Conservation (phyloP, 2,113 vertebrate genomes). For the Psophia crepitans region DNA sequence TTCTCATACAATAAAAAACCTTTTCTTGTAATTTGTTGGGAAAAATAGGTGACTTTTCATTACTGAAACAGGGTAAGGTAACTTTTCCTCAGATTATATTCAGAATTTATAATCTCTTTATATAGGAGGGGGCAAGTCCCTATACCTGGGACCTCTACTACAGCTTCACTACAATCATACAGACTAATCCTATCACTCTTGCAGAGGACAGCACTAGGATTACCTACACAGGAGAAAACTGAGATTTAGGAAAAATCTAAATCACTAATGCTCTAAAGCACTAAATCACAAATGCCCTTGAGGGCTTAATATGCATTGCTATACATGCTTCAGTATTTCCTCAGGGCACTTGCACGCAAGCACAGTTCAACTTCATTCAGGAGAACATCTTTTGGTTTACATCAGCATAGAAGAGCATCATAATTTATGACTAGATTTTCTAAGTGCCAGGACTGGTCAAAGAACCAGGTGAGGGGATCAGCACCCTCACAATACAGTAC, state of each 20-base stretch:
- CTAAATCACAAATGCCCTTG: not conserved
- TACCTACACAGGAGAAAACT: not conserved
- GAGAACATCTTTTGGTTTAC: not conserved
- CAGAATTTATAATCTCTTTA: conserved; percentile 85
- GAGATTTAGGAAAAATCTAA: not conserved
- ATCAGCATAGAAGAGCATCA: not conserved
- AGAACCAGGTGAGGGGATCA: accelerated
- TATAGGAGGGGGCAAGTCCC: conserved; percentile 59
- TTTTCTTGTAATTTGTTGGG: conserved; percentile 80
- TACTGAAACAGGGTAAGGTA: conserved; percentile 56
- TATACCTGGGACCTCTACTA: conserved; percentile 67
- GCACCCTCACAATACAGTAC: not conserved
- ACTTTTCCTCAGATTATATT: conserved; percentile 81
- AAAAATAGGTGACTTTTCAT: conserved; percentile 67
- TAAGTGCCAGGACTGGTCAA: not conserved
- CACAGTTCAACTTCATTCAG: not conserved
- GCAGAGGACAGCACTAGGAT: not conserved
- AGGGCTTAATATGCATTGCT: not conserved
- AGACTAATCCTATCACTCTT: conserved; percentile 73
- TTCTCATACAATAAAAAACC: conserved; percentile 83
- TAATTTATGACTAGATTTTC: too few species aligned
- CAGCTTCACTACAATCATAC: conserved; percentile 45
- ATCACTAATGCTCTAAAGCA: not conserved
- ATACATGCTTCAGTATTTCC: not conserved
- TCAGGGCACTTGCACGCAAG: not conserved